Evolutionary conservation across 2,113 vertebrate species (phyloP).

Genomic region (Thermophis baileyi): DNA sequence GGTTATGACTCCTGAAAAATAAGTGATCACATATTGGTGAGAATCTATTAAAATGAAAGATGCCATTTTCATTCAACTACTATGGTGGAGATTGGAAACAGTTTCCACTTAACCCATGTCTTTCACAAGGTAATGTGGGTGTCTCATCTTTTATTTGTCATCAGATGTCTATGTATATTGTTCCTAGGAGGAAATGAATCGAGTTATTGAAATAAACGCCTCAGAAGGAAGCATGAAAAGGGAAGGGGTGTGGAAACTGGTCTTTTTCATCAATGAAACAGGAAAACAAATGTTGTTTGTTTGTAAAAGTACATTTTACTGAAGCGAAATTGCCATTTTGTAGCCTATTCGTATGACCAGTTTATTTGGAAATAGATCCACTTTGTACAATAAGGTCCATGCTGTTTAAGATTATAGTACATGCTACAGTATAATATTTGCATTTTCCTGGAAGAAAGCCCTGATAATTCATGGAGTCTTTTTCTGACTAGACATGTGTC

Average conservation of each 20-base stretch:
- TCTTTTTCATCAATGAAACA: background rate
- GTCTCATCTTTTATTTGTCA: too few relatives aligned
- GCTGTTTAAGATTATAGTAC: background rate
- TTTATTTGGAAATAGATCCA: background rate
- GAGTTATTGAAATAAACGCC: background rate
- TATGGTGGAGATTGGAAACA: background rate
- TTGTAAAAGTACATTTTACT: background rate
- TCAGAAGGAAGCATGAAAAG: background rate
- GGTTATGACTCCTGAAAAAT: background rate
- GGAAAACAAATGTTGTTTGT: background rate
- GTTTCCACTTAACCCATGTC: conserved; percentile 20
- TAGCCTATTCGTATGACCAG: background rate
- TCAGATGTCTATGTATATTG: background rate
- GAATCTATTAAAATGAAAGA: background rate
- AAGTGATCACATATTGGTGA: background rate
- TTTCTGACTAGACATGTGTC: background rate
- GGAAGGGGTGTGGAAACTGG: background rate
- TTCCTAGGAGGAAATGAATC: background rate
- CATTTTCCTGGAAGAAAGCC: background rate
- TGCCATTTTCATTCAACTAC: background rate
- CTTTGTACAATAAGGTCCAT: background rate
- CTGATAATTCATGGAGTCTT: background rate
- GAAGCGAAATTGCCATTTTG: background rate
- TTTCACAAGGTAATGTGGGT: background rate
- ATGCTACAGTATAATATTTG: background rate